Evolutionary conservation across 2,797 vertebrate species (phyloP), one percentile per base, ranked within the genome.

Genomic region (Tauraco hartlaubi): DNA sequence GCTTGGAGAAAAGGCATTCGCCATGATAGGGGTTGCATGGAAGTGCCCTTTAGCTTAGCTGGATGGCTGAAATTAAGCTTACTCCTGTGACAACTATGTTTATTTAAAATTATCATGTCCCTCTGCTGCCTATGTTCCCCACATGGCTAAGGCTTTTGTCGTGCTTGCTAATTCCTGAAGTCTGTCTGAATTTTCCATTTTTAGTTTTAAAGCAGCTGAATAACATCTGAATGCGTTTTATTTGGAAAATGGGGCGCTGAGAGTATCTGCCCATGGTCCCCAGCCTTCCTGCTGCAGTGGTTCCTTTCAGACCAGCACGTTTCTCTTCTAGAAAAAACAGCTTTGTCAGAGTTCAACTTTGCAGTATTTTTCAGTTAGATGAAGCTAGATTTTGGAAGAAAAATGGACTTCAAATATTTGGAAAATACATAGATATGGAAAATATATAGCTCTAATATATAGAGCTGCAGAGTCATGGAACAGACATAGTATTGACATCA

Each of bases 1-100:
- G 55, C 66, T 49, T 22, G 78, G 64, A 72, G 94, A 63, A 72
- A 11, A 92, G 89, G 64, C 90, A 58, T 90, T 81, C 33, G 52
- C 33, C 1, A 0, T 13, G 79, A 5, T 1, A 11, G 39, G 15
- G 12, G 26, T 46, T 58, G 31, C 22, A 2, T 21, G 55, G 33
- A 69, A 44, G 63, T 51, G 72, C 41, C 46, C 61, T 73, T 59
- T 31, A 26, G 63, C 76, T 79, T 51, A 41, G 43, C 33, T 75
- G 71, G 68, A 13, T 58, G 35, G 18, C 35, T 73, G 46, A 44
- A 72, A 66, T 55, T 62, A 58, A 90, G 6, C 16, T 35, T 41
- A 48, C 9, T 82, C 49, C 43, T 31, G 41, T 44, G 74, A 37
- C 15, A 58, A 43, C 15, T 66, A 5, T 37, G 49, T 44, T 85